Base-by-base conservation (phyloP, 2,888 invertebrate species). In the Volucella zonaria region DNA sequence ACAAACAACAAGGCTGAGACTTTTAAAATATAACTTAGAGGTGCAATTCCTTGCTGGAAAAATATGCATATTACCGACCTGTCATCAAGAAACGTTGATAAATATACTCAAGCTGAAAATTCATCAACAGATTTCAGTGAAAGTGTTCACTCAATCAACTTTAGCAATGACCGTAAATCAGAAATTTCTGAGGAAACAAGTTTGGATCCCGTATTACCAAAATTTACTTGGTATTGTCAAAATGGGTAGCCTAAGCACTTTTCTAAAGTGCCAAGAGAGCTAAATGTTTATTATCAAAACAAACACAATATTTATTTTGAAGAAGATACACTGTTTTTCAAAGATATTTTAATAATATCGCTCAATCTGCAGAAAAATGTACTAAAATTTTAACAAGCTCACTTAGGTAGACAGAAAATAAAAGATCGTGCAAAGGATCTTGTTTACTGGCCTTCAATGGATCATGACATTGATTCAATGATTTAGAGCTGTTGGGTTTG, bases 1-100 rank as follows among this genome's bases (percentile, higher is more conserved):
- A 18, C 18, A 18, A 18, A 18, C 1, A 54, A 18, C 67, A 52
- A 40, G 59, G 12, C 31, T 76, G 43, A 9, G 8, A 8, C 49
- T 67, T 14, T 54, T 79, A 12, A 79, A 73, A 52, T 73, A 67
- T 18, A 31, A 38, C 8, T 14, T 73, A 18, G 31, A 66, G 15
- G 54, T 74, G 2, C 43, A 79, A 47, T 73, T 52, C 67, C 6
- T 66, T 14, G 58, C 73, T 10, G 66, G 62, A 2, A 67, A 74
- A 67, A 56, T 51, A 59, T 74, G 38, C 56, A 70, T 15, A 64
- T 81, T 43, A 70, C 75, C 2, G 81, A 75, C 95, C 95, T 9
- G 92, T 92, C 45, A 90, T 89, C 86, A 93, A 93, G 52, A 94
- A 94, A 87, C 64, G 31, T 68, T 52, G 18, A 49, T 59, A 61